Base-by-base conservation (phyloP, 2,797 vertebrate species). In the Danio jaintianensis region DNA sequence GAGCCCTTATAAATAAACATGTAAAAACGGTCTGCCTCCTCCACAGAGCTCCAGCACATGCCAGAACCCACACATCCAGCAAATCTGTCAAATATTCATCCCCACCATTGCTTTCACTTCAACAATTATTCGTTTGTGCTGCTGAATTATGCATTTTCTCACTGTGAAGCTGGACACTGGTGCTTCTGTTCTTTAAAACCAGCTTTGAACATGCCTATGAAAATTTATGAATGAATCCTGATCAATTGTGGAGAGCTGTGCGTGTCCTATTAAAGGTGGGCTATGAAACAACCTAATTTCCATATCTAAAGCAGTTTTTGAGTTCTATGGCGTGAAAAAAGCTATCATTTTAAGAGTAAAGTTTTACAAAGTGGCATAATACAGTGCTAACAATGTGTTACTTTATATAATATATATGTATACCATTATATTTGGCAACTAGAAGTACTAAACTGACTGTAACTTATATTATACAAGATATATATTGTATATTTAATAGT, bases 121-220 rank as follows among this genome's bases (percentile, higher is more conserved):
- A 89, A 82, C 79, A 81, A 78, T 68, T 59, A 84, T 82, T 88
- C 86, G 85, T 87, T 89, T 81, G 81, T 82, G 84, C 82, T 83
- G 84, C 72, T 90, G 85, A 90, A 90, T 90, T 90, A 90, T 91
- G 87, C 53, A 91, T 89, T 89, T 90, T 89, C 89, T 84, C 82
- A 83, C 45, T 64, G 40, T 68, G 71, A 18, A 10, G 83, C 78
- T 16, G 64, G 85, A 86, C 13, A 42, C 72, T 84, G 87, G 20
- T 6, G 50, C 86, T 87, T 72, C 85, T 87, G 84, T 83, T 85
- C 81, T 86, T 76, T 84, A 10, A 13, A 61, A 45, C n/a, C 45
- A 4, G 84, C 89, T 90, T 86, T 88, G 87, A 90, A 87, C 74
- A 74, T 13, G 75, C 58, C 72, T 29, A 90, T 92, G 89, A 91